Evolutionary conservation across 2,797 vertebrate genomes (phyloP).

Genomic region (Falco berigora): DNA sequence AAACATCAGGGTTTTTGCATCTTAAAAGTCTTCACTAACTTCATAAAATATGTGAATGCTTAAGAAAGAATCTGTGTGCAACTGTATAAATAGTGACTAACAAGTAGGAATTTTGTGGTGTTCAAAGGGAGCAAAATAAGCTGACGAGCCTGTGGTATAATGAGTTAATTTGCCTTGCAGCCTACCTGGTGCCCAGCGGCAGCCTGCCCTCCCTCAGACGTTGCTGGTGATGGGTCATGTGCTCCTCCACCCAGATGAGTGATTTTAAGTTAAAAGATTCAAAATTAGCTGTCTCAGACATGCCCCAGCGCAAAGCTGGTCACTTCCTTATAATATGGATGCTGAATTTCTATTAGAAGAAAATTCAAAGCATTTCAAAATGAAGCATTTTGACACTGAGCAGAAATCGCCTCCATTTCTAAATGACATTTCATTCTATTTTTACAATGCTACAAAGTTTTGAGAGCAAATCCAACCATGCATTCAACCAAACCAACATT

Average conservation of each 20-base stretch:
- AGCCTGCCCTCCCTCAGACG: not conserved
- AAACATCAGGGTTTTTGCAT: conserved; percentile 9
- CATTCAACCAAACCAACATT: not conserved
- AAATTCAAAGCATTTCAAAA: not conserved
- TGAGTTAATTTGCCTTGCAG: conserved; percentile 17
- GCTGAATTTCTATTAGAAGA: not conserved
- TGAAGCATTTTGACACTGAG: not conserved
- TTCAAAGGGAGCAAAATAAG: not conserved
- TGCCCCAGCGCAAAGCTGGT: not conserved
- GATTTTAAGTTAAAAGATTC: not conserved
- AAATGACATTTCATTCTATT: not conserved
- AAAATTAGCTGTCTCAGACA: not conserved
- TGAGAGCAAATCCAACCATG: not conserved
- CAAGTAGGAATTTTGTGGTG: not conserved
- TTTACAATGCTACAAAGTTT: not conserved
- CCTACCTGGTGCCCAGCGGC: not conserved
- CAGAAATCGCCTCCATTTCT: not conserved
- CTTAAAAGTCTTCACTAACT: conserved; percentile 7
- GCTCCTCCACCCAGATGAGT: not conserved
- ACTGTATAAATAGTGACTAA: not conserved
- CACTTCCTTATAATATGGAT: not conserved
- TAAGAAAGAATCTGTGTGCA: conserved; percentile 2
- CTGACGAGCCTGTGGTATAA: not conserved
- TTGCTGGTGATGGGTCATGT: not conserved
- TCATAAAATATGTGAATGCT: conserved; percentile 5